Conservation (phyloP, 2,797 vertebrate species). For the Phrynocephalus guinanensis region DNA sequence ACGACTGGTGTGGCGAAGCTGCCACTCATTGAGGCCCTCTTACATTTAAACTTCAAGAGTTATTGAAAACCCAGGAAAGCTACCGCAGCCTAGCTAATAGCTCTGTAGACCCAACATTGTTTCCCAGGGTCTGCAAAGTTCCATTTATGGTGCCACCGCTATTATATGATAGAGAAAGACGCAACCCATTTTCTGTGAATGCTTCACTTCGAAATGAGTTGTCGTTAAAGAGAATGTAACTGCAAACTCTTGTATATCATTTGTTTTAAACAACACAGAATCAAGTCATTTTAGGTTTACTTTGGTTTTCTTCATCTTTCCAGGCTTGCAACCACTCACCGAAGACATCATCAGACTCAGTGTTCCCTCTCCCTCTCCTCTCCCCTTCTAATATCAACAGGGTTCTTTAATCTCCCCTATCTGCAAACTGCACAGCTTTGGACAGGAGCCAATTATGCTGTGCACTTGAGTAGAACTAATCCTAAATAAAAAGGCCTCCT, state of each 20-base stretch:
- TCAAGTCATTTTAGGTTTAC: background rate
- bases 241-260: background rate
- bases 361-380: background rate
- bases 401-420: constrained; percentile 30
- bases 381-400: constrained; percentile 8
- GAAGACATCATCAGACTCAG: background rate
- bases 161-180: background rate
- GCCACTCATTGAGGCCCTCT: background rate
- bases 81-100: no score
- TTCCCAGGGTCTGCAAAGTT: background rate
- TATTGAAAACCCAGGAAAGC: background rate
- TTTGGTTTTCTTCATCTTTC: background rate
- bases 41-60: background rate
- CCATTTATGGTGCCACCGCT: background rate
- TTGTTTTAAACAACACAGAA: constrained; percentile 15
- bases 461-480: constrained; percentile 43
- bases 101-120: background rate
- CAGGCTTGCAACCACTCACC: background rate
- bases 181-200: constrained; percentile 12
- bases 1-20: background rate
- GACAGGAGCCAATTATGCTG: constrained; percentile 53
- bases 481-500: constrained; percentile 26
- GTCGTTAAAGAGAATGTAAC: background rate
- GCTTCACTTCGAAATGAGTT: constrained; percentile 9
- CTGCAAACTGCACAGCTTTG: constrained; percentile 37